These are phyloP conservation scores for Listronotus bonariensis DNA, from an alignment of 1,140 invertebrate species.

Conservation along the genomic window DNA sequence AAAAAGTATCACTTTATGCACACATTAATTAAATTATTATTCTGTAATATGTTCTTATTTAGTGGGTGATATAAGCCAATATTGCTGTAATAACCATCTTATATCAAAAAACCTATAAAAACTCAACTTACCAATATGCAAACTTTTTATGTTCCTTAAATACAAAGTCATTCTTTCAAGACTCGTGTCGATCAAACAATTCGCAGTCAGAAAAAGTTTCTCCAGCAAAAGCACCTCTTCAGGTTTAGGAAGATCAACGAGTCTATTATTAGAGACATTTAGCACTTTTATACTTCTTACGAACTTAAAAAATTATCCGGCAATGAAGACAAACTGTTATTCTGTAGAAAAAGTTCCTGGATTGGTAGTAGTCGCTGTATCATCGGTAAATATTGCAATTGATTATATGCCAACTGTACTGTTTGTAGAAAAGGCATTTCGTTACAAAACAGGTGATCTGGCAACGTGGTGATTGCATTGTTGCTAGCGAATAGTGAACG, in stretches of 20 bases:
- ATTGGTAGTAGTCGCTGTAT: slow-evolving; percentile 70
- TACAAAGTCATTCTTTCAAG: slow-evolving; percentile 61
- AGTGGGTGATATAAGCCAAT: too few relatives aligned
- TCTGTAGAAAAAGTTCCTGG: slow-evolving; percentile 74
- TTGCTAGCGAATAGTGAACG: slow-evolving; percentile 74
- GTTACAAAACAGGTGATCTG: slow-evolving; percentile 73
- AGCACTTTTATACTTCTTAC: slow-evolving; percentile 72
- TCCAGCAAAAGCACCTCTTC: slow-evolving; percentile 65
- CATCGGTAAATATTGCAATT: slow-evolving; percentile 70
- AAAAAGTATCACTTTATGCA: too few relatives aligned
- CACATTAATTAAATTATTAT: too few relatives aligned
- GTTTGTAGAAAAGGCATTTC: slow-evolving; percentile 71
- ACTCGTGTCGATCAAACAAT: slow-evolving; percentile 75
- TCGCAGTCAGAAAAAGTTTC: slow-evolving; percentile 75
- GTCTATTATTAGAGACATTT: slow-evolving; percentile 78
- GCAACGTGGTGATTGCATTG: slow-evolving; percentile 70
- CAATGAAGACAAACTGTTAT: slow-evolving; percentile 73
- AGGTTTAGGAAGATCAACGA: slow-evolving; percentile 69
- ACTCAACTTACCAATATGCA: slow-evolving; percentile 60
- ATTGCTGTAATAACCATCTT: too few relatives aligned
- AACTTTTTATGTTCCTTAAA: slow-evolving; percentile 68
- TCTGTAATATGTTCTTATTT: too few relatives aligned
- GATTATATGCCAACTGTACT: slow-evolving; percentile 76
- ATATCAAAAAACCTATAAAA: too few relatives aligned
- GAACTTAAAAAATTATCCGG: slow-evolving; percentile 77